Percentiles rank a stretch among this genome's conserved stretches.
phyloP scores from a whole-genome alignment of 2,888 invertebrate genomes.

The Amphipyra tragopoginis region DNA sequence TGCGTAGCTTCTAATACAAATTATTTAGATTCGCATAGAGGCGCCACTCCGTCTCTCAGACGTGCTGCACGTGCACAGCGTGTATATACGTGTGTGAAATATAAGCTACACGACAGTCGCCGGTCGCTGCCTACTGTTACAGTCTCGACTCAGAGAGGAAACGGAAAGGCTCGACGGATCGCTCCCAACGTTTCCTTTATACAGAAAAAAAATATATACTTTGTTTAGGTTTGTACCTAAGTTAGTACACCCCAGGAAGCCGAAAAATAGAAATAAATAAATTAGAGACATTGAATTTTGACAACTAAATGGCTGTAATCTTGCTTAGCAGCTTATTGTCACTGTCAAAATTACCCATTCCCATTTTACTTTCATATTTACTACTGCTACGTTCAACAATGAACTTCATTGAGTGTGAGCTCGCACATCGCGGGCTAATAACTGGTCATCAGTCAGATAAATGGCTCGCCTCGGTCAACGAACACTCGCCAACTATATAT shows the following conservation, averaged over 20 bases:
- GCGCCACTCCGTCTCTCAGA: background rate
- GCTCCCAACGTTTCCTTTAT: background rate
- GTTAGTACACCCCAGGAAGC: no score
- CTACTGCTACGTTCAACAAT: background rate
- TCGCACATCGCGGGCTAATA: conserved; percentile 10
- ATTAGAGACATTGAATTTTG: no score
- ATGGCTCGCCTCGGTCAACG: background rate
- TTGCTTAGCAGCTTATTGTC: no score
- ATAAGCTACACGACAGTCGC: background rate
- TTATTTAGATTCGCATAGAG: conserved; percentile 1
- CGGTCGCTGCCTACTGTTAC: background rate
- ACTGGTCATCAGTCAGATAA: conserved; percentile 6
- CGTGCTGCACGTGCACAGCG: conserved; percentile 3
- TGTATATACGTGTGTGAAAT: background rate
- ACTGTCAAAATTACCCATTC: no score
- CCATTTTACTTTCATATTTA: no score
- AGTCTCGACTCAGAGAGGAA: background rate
- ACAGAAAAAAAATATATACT: background rate
- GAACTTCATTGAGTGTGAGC: background rate
- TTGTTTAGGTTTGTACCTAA: no score
- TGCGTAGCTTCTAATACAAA: background rate
- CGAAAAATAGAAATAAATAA: no score
- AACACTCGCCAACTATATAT: no score
- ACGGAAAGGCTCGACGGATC: conserved; percentile 10
- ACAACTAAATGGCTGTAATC: no score